These are phyloP conservation scores for Loris lydekkerianus DNA, from an alignment of 2,797 vertebrate species.

Conservation along the genomic window DNA sequence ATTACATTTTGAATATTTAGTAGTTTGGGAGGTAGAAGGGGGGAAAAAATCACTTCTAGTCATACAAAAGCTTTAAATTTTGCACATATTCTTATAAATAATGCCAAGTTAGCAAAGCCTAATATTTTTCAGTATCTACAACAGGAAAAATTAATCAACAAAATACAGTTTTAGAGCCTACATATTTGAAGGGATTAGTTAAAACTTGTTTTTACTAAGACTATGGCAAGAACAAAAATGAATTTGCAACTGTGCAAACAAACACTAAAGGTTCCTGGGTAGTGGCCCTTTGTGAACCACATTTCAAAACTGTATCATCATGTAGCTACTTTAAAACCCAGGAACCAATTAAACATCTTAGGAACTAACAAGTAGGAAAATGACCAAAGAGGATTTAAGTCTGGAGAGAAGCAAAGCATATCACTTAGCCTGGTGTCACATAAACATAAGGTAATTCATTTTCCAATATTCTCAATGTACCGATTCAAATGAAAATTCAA, in stretches of 20 bases:
- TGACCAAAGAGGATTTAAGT: not conserved
- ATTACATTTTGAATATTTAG: not conserved
- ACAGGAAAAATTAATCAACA: conserved; percentile 21
- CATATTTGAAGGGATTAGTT: not conserved
- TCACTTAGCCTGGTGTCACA: not conserved
- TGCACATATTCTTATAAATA: not conserved
- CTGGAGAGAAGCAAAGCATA: too few species aligned
- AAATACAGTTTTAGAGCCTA: conserved; percentile 37
- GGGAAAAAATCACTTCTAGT: conserved; percentile 22
- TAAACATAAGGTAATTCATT: not conserved
- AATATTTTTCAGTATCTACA: not conserved
- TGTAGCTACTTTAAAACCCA: not conserved
- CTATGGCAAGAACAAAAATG: not conserved
- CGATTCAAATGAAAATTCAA: not conserved
- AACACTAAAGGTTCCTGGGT: not conserved
- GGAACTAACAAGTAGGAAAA: not conserved
- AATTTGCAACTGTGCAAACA: not conserved
- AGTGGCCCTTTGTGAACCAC: not conserved
- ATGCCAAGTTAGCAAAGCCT: conserved; percentile 26
- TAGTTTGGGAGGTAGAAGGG: not conserved
- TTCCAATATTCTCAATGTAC: not conserved
- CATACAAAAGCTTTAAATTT: conserved; percentile 30
- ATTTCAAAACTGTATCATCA: not conserved
- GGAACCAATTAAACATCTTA: not conserved
- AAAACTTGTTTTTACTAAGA: not conserved